Base-by-base conservation (phyloP, 2,113 vertebrate species). In the Raphicerus campestris region DNA sequence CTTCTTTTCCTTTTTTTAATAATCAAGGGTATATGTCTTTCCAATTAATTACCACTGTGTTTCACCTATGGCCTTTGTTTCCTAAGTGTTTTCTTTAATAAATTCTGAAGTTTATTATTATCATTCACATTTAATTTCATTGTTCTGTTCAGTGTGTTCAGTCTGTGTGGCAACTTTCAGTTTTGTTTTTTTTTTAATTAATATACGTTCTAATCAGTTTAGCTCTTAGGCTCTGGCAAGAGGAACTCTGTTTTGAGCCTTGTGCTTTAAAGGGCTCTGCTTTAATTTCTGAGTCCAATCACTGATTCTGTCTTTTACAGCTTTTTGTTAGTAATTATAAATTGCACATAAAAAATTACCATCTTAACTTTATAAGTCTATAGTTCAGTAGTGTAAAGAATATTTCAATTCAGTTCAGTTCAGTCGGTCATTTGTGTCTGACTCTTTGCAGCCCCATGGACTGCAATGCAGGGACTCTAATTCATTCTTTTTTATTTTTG, bases 321-420 rank as follows among this genome's bases (percentile, higher is more conserved):
- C 24, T 49, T n/a, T 73, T 58, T 58, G 56, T 35, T 7, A 58
- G 84, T 85, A 85, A 58, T 92, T 85, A 84, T 42, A 75, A 85
- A 49, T 84, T 73, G 35, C 3, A 30, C 3, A 3, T 47, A 92
- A 92, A 92, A 75, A 56, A 49, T 85, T 75, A 20, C 51, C 51
- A 58, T 49, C 63, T 73, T 84, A 85, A 35, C 32, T 85, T 75
- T 83, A 19, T 15, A 85, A 85, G 30, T 49, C 15, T 58, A 45
- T 2, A 19, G 30, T 73, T 83, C 39, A 73, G 32, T 49, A 6
- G 51, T 56, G 9, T n/a, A 58, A 26, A 92, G 30, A 47, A 58
- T 84, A 75, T 75, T 26, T 39, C n/a, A 73, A 11, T 70, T 70
- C 66, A 70, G 2, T 73, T 73, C 66, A 73, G n/a, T 73, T 39